Percentiles rank a stretch among this genome's conserved stretches.
These are phyloP conservation scores for Corythornis leucogaster DNA, from an alignment of 2,797 vertebrate species.

Conservation along the genomic window DNA sequence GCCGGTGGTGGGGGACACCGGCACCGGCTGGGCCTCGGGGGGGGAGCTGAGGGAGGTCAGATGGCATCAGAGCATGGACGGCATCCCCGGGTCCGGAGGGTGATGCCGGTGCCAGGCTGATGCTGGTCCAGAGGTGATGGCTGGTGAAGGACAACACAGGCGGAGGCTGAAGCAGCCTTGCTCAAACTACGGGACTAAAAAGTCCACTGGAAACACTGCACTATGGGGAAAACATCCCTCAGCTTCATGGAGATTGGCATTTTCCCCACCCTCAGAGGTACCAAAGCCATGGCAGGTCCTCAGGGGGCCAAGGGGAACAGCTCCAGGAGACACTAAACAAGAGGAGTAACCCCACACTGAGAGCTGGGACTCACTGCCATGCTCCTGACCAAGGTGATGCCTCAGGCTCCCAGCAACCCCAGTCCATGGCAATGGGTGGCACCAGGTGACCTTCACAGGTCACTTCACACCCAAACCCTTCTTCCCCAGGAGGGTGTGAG, in stretches of 20 bases:
- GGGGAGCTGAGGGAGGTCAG: not conserved
- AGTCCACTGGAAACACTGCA: not conserved
- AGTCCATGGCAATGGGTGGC: not conserved
- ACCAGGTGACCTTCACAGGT: not conserved
- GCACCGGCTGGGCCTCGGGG: no score
- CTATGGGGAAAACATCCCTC: not conserved
- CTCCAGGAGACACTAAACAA: not conserved
- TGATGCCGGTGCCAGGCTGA: not conserved
- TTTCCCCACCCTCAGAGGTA: no score
- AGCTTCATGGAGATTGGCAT: no score
- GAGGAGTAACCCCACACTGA: no score
- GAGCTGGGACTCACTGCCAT: fast-evolving
- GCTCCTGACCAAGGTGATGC: not conserved
- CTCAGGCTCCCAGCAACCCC: not conserved
- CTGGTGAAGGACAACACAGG: not conserved
- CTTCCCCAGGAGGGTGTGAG: no score
- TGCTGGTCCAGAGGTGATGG: not conserved
- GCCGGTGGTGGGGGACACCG: no score
- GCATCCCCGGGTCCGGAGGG: not conserved
- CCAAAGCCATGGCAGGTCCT: not conserved
- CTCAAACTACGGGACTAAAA: no score
- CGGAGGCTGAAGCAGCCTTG: not conserved
- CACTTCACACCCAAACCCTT: not conserved
- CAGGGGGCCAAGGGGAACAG: not conserved
- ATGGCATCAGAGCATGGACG: fast-evolving